Conservation (phyloP, 2,888 invertebrate genomes). For the Pherbina coryleti region DNA sequence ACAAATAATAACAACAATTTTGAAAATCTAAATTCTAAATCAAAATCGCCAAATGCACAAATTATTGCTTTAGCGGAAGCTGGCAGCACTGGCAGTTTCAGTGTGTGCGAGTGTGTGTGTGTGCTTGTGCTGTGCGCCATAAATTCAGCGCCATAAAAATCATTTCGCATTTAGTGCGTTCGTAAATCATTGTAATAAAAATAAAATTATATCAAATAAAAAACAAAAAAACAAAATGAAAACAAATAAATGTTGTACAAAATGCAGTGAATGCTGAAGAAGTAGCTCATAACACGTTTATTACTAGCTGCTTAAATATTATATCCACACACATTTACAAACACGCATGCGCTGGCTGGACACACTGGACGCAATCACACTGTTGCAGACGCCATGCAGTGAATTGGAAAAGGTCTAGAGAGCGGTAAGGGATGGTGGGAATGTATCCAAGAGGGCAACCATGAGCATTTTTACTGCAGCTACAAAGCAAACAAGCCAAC, state of each 20-base stretch:
- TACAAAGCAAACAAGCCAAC: too few species aligned
- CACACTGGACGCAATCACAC: too few species aligned
- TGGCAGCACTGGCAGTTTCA: not conserved
- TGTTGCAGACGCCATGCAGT: too few species aligned
- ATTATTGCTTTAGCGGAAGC: not conserved
- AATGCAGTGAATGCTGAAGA: too few species aligned
- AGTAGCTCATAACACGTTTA: too few species aligned
- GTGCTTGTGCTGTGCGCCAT: not conserved
- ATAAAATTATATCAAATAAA: not conserved
- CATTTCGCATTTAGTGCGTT: constrained; percentile 35
- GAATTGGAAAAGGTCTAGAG: too few species aligned
- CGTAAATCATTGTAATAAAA: constrained; percentile 36
- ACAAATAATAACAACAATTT: constrained; percentile 15
- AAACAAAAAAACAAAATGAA: not conserved
- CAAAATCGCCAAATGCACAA: constrained; percentile 1
- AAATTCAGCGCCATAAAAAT: constrained; percentile 19
- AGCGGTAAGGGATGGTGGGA: too few species aligned
- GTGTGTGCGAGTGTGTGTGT: not conserved
- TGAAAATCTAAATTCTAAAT: constrained; percentile 3
- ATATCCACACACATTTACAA: too few species aligned
- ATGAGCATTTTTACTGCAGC: too few species aligned
- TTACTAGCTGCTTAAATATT: too few species aligned
- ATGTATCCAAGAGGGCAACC: too few species aligned
- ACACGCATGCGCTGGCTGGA: too few species aligned
- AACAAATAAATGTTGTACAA: not conserved